These are phyloP conservation scores for Nannoperca australis DNA, from an alignment of 2,797 vertebrate species.

Conservation along the genomic window DNA sequence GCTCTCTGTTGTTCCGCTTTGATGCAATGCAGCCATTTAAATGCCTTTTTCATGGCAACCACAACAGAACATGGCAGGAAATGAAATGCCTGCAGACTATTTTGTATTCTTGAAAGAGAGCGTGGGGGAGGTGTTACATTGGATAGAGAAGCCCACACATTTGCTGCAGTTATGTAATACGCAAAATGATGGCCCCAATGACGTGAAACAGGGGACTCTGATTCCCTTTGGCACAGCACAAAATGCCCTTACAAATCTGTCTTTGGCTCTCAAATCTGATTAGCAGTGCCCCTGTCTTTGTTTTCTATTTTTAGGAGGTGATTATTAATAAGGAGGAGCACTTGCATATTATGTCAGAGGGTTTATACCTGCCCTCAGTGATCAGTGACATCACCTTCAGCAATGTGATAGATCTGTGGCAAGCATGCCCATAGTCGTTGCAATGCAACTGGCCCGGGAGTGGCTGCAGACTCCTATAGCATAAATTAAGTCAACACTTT, in stretches of 20 bases:
- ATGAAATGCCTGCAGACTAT: constrained; percentile 41
- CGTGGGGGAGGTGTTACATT: constrained; percentile 16
- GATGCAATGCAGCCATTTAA: constrained; percentile 15
- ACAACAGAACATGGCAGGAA: constrained; percentile 20
- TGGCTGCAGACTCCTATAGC: neutral
- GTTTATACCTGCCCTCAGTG: constrained; percentile 44
- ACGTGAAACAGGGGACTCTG: constrained; percentile 19
- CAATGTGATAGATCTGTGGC: constrained; percentile 26
- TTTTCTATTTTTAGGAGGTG: constrained; percentile 67
- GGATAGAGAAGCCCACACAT: constrained; percentile 14
- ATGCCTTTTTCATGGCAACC: constrained; percentile 5
- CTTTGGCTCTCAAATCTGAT: constrained; percentile 62
- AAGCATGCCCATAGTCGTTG: neutral
- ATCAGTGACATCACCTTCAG: constrained; percentile 39
- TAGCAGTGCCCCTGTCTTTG: constrained; percentile 43
- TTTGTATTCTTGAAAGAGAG: constrained; percentile 37
- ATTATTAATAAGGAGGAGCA: constrained; percentile 63
- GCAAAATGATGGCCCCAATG: constrained; percentile 20
- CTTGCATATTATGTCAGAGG: constrained; percentile 61
- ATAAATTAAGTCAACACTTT: neutral
- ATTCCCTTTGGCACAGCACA: constrained; percentile 39
- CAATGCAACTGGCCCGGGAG: neutral
- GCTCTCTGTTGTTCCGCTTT: constrained; percentile 20
- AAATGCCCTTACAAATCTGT: constrained; percentile 36
- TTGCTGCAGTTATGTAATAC: constrained; percentile 50